A percentile compares a stretch with the other conserved stretches of the same genome.
Evolutionary conservation across 2,888 invertebrate genomes (phyloP).

Genomic region (Ariolimax columbianus): DNA sequence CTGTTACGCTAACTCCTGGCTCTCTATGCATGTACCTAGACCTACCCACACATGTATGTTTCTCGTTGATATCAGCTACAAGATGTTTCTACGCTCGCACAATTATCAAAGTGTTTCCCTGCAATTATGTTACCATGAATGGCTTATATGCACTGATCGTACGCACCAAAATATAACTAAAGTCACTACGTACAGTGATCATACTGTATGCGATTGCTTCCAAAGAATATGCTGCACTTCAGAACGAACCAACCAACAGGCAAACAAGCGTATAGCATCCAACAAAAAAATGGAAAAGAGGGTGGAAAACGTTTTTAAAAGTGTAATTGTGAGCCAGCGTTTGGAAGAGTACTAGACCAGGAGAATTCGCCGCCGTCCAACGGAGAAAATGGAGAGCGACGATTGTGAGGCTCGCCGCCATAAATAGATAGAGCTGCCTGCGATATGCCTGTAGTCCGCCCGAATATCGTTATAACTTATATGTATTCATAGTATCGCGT

Average conservation of each 20-base stretch:
- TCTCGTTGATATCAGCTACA: too few species aligned
- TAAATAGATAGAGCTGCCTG: conserved; percentile 2
- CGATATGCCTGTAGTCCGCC: conserved; percentile 2
- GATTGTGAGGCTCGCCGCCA: conserved; percentile 22
- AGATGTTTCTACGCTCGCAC: too few species aligned
- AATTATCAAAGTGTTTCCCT: too few species aligned
- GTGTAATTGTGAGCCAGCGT: conserved; percentile 19
- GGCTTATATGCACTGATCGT: not conserved
- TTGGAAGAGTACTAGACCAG: conserved; percentile 6
- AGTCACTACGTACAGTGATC: not conserved
- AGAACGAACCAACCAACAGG: conserved; percentile 3
- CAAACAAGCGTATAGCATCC: not conserved
- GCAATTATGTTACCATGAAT: not conserved
- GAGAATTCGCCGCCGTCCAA: conserved; percentile 9
- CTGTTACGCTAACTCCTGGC: too few species aligned
- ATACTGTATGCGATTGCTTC: not conserved
- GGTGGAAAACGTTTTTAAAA: not conserved
- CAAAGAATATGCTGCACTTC: not conserved
- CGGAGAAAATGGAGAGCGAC: not conserved
- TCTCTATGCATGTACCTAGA: too few species aligned
- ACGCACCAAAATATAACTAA: not conserved
- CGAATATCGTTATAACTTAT: not conserved
- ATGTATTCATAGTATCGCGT: too few species aligned
- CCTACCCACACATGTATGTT: too few species aligned
- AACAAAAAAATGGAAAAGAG: not conserved